These are phyloP conservation scores for Pyrocoelia pectoralis DNA, from an alignment of 2,888 invertebrate species.

Conservation along the genomic window DNA sequence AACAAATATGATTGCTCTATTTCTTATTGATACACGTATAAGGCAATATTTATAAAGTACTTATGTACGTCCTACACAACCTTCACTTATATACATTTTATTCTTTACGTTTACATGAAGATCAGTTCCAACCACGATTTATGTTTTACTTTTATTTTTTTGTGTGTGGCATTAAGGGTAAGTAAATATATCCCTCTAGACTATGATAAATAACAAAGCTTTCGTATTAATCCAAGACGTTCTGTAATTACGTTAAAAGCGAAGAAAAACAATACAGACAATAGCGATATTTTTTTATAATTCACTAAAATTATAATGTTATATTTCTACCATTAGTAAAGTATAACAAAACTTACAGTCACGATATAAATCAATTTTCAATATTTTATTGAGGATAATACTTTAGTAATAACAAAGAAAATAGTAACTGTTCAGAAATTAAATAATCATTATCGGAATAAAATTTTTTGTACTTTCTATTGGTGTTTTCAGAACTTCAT, in stretches of 20 bases:
- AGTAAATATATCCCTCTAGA: neutral
- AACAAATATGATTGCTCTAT: no score
- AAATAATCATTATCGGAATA: constrained; percentile 19
- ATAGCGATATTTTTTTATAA: neutral
- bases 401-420: constrained; percentile 13
- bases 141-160: no score
- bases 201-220: neutral
- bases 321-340: neutral
- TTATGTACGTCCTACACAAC: no score
- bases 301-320: neutral
- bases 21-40: no score
- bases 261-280: neutral
- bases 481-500: constrained; percentile 8
- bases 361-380: constrained; percentile 19
- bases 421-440: constrained; percentile 7
- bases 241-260: neutral
- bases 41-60: no score
- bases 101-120: no score
- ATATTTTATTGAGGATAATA: constrained; percentile 17
- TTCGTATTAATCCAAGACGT: neutral
- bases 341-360: constrained; percentile 6
- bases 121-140: no score
- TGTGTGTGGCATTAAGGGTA: neutral
- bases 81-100: no score
- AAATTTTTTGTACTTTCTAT: neutral